These are phyloP conservation scores for Rhynchopsitta pachyrhyncha DNA, from an alignment of 2,113 vertebrate species.

Conservation along the genomic window DNA sequence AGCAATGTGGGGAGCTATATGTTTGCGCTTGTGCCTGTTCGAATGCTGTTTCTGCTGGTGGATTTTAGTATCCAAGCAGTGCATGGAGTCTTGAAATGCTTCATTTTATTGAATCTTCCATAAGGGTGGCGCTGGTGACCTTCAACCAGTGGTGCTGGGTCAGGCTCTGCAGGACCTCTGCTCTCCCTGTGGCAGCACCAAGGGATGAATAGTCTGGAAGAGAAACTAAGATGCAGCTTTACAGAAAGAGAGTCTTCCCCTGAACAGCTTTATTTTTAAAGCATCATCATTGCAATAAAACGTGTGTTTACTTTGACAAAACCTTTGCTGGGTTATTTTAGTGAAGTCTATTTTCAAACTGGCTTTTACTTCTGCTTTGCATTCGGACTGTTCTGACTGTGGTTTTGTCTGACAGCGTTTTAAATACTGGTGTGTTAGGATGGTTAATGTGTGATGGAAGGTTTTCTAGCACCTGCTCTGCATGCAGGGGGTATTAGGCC, in stretches of 20 bases:
- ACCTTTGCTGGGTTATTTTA: constrained; percentile 22
- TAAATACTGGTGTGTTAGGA: neutral
- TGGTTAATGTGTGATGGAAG: neutral
- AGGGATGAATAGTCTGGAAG: neutral
- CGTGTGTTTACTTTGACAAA: constrained; percentile 3
- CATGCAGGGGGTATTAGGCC: neutral
- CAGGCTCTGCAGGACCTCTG: neutral
- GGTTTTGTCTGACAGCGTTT: neutral
- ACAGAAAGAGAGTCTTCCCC: neutral
- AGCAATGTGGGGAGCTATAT: neutral
- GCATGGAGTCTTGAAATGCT: neutral
- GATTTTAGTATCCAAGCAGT: neutral
- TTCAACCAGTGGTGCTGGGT: neutral
- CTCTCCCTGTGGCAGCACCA: neutral
- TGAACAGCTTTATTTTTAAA: constrained; percentile 18
- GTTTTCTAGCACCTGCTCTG: neutral
- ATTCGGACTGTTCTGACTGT: neutral
- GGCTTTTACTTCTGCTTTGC: neutral
- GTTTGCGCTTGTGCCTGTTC: neutral
- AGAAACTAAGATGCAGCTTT: neutral
- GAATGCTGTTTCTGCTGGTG: neutral
- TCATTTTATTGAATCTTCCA: neutral
- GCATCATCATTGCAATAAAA: neutral
- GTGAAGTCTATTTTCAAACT: neutral
- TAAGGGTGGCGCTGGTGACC: neutral